Evolutionary conservation across 2,113 vertebrate species (phyloP).

Genomic region (Stegostoma tigrinum): DNA sequence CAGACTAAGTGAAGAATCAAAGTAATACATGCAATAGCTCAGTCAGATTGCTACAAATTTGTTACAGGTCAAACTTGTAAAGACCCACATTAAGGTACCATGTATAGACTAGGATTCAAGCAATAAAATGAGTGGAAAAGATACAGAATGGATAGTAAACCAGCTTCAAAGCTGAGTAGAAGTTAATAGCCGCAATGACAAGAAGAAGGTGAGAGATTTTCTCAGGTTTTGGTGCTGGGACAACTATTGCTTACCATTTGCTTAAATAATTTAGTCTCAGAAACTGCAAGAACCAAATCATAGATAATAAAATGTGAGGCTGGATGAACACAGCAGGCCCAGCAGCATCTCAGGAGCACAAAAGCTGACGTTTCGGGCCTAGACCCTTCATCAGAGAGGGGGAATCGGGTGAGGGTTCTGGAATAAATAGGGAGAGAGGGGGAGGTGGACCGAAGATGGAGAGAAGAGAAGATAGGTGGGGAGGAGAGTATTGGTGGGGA

Average conservation of each 20-base stretch:
- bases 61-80: neutral
- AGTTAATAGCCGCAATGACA: neutral
- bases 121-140: neutral
- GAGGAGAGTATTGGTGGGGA: no score
- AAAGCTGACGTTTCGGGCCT: no score
- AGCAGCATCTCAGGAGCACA: no score
- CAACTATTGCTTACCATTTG: neutral
- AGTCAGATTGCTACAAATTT: neutral
- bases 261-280: neutral
- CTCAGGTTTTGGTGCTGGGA: neutral
- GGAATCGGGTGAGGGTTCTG: no score
- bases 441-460: no score
- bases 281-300: neutral
- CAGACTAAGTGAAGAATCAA: neutral
- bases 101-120: neutral
- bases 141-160: neutral
- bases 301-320: no score
- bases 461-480: no score
- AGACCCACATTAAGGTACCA: no score
- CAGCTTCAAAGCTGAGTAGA: neutral
- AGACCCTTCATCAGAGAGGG: no score
- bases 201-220: neutral
- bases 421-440: no score
- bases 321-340: no score
- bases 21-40: neutral